Percentiles rank a stretch among this genome's conserved stretches.
phyloP scores from a whole-genome alignment of 2,113 vertebrate species.

The Psophia crepitans region DNA sequence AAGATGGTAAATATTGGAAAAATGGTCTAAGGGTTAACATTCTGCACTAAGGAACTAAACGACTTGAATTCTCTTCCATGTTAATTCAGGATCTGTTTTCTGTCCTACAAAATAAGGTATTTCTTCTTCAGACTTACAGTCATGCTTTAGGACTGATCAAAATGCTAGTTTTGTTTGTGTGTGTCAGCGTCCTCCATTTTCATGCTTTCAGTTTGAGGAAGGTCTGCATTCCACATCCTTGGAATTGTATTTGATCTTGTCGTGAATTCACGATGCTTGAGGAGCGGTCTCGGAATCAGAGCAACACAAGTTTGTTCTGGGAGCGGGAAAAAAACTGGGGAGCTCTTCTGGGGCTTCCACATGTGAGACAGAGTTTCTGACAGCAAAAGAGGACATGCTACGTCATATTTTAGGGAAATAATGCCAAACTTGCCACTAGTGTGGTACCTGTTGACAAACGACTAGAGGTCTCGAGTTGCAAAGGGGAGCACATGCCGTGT shows the following conservation, averaged over 20 bases:
- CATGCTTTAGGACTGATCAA: neutral
- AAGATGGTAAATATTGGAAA: slow-evolving; percentile 81
- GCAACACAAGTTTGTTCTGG: neutral
- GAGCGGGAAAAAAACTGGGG: neutral
- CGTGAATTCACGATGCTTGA: neutral
- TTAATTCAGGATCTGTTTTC: neutral
- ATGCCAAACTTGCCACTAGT: neutral
- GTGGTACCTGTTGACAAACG: neutral
- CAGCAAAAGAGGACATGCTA: neutral
- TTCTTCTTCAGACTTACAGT: neutral
- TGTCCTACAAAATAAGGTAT: neutral
- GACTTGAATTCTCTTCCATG: neutral
- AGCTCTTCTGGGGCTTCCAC: neutral
- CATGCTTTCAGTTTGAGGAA: neutral
- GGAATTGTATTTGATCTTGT: neutral
- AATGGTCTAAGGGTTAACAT: neutral
- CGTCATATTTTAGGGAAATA: neutral
- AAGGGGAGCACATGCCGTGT: neutral
- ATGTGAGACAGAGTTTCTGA: neutral
- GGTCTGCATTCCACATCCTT: neutral
- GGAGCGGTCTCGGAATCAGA: neutral
- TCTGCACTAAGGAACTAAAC: neutral
- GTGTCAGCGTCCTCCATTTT: neutral
- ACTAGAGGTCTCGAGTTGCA: neutral
- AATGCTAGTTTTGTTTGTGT: neutral